These are phyloP conservation scores for Cladopsammia gracilis DNA, from an alignment of 64 coral and sea anemone species.

Conservation along the genomic window DNA sequence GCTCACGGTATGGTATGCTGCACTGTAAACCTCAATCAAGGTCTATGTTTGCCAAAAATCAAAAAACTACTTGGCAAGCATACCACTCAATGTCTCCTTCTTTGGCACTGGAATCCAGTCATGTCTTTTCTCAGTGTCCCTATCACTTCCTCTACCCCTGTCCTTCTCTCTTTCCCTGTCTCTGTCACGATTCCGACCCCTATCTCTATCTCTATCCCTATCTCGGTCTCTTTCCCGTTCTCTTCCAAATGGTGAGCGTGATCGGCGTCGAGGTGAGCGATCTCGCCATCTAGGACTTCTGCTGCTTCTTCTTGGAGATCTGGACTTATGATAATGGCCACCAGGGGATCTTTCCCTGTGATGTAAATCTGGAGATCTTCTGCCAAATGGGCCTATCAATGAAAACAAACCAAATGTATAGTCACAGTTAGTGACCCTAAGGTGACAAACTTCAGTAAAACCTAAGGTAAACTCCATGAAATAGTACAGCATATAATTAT, in stretches of 20 bases:
- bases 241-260: constrained; percentile 74
- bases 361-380: constrained; percentile 25
- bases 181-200: constrained; percentile 49
- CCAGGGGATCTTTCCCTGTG: constrained; percentile 82
- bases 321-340: constrained; percentile 48
- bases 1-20: too few relatives aligned
- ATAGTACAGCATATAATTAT: too few relatives aligned
- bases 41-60: background rate
- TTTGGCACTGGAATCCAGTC: constrained; percentile 26
- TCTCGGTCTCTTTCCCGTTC: constrained; percentile 72
- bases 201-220: constrained; percentile 46
- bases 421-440: too few relatives aligned
- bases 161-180: constrained; percentile 48
- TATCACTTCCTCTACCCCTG: constrained; percentile 48
- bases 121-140: constrained; percentile 37
- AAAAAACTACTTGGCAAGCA: background rate
- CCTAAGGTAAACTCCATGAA: too few relatives aligned
- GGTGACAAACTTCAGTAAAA: too few relatives aligned
- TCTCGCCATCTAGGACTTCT: constrained; percentile 83
- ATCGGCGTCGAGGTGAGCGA: constrained; percentile 75
- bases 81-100: constrained; percentile 60
- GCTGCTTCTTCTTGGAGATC: constrained; percentile 80
- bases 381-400: constrained; percentile 1
- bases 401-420: background rate
- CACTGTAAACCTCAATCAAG: too few relatives aligned